A percentile compares a stretch with the other conserved stretches of the same genome.
Evolutionary conservation across 2,888 invertebrate species (phyloP).

Genomic region (Amphipyra berbera): DNA sequence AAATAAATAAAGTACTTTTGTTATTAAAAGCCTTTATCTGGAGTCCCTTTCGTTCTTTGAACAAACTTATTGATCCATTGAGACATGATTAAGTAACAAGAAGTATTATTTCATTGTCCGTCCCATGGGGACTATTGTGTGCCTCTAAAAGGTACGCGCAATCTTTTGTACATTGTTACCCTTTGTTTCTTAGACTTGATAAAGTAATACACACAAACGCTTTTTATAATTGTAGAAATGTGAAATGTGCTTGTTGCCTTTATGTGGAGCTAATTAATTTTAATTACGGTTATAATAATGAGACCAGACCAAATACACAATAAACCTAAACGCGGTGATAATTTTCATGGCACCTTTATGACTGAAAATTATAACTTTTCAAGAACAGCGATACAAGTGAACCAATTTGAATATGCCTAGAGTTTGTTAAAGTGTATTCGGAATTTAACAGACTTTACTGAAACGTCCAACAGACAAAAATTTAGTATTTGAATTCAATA

Average conservation of each 20-base stretch:
- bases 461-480: no score
- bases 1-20: background rate
- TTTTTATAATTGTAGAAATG: background rate
- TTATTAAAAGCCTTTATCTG: background rate
- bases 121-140: constrained; percentile 13
- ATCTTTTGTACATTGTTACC: constrained; percentile 4
- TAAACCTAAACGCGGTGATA: constrained; percentile 4
- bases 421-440: no score
- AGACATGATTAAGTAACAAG: constrained; percentile 23
- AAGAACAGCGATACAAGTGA: background rate
- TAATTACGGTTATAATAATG: background rate
- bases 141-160: constrained; percentile 1
- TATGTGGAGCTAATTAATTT: background rate
- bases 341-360: background rate
- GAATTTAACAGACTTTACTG: no score
- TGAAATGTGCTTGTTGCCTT: background rate
- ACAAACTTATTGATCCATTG: constrained; percentile 4
- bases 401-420: no score
- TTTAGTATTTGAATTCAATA: constrained; percentile 28
- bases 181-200: background rate
- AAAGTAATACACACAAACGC: background rate
- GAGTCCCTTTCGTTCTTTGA: background rate
- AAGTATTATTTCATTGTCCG: constrained; percentile 12
- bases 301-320: background rate
- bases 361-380: background rate